Conservation (phyloP, 2,888 invertebrate genomes). For the Drosophila leonis region DNA sequence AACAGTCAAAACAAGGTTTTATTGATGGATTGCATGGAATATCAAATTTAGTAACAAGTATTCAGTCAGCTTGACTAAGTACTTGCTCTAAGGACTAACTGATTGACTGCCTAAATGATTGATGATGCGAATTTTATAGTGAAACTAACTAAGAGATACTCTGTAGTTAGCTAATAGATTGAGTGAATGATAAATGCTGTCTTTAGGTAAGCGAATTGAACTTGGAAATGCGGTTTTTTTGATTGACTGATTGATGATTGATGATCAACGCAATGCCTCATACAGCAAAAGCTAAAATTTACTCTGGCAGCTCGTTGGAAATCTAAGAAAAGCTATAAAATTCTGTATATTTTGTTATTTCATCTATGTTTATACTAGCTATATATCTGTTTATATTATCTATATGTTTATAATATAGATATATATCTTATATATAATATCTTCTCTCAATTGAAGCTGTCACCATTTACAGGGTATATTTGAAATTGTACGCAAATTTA, state of each 20-base stretch:
- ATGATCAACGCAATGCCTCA: background rate
- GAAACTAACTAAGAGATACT: background rate
- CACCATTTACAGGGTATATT: conserved; percentile 11
- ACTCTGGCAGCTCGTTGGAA: too few species aligned
- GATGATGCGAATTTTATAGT: background rate
- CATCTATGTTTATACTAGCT: too few species aligned
- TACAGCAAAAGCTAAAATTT: background rate
- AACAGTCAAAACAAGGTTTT: background rate
- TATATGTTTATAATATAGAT: background rate
- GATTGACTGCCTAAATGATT: background rate
- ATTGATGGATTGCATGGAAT: background rate
- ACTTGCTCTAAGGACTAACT: background rate
- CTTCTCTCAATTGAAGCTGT: background rate
- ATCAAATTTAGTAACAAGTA: background rate
- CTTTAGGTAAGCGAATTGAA: background rate
- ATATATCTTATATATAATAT: background rate
- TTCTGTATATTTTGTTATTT: too few species aligned
- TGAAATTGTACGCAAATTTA: background rate
- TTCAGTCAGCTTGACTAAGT: background rate
- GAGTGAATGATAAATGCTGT: background rate
- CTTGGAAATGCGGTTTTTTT: too few species aligned
- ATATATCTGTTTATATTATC: too few species aligned
- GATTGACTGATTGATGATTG: background rate
- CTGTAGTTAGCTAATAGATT: background rate
- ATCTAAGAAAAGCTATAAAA: too few species aligned